phyloP scores from a whole-genome alignment of 2,113 vertebrate genomes.

The Ceyx melanurus region DNA sequence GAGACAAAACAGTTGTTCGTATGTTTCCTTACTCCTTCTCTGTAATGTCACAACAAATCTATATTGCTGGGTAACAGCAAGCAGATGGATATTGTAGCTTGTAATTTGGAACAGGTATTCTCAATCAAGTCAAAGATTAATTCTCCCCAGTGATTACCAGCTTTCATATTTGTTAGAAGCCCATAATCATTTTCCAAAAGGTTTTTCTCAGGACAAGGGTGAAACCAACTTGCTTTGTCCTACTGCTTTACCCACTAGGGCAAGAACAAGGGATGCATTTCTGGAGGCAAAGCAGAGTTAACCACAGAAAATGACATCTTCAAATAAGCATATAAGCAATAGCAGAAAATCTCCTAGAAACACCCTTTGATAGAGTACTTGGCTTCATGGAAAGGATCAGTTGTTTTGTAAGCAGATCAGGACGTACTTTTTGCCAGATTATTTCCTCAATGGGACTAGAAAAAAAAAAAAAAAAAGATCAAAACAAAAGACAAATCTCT shows the following conservation, averaged over 20 bases:
- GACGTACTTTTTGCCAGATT: background rate
- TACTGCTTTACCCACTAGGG: background rate
- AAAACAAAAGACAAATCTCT: background rate
- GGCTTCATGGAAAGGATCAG: background rate
- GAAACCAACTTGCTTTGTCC: background rate
- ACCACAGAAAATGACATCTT: background rate
- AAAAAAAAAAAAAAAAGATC: background rate
- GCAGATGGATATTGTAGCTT: constrained; percentile 38
- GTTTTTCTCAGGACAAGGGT: constrained; percentile 10
- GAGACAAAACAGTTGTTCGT: constrained; percentile 47
- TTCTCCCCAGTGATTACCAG: constrained; percentile 9
- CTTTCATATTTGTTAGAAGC: background rate
- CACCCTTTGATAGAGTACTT: background rate
- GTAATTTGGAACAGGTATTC: constrained; percentile 38
- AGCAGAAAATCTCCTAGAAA: background rate
- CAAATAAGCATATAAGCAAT: background rate
- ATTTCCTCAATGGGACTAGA: background rate
- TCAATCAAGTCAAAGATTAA: constrained; percentile 51
- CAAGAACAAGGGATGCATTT: background rate
- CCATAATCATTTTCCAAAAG: constrained; percentile 12
- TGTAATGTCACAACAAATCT: constrained; percentile 41
- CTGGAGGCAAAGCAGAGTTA: background rate
- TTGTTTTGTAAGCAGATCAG: background rate
- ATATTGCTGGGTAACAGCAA: constrained; percentile 34
- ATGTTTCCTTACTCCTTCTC: constrained; percentile 45